Base-by-base conservation (phyloP, 2,888 invertebrate species). In the Patella caerulea region DNA sequence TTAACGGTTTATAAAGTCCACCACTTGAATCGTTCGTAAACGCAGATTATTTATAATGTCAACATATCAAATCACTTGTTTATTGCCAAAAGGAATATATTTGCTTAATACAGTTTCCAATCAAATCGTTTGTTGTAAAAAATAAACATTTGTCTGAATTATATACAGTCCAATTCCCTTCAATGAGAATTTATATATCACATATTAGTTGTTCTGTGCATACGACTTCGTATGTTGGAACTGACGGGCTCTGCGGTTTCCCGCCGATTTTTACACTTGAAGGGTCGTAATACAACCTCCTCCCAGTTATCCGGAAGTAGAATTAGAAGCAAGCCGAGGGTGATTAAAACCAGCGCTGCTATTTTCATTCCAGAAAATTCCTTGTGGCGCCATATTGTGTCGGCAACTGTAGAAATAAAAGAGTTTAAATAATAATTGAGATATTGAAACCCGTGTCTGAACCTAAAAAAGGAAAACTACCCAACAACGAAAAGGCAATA, bases 221-320 rank as follows among this genome's bases (percentile, higher is more conserved):
- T 77, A 34, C 81, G 69, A 17, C 83, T 76, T n/a, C 81, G 69
- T 14, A 80, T 74, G 12, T 79, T 80, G 69, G 75, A 71, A 17
- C 75, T 72, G 12, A 72, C 71, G 34, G 79, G 78, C 19, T 77
- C 75, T 15, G 77, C 72, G 12, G 54, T 54, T 55, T 78, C 75
- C 14, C 74, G 55, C 12, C 54, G 73, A 29, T 75, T 75, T 65
- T 74, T 56, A 75, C 75, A 79, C 11, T 72, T 75, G 55, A 83
- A 71, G 24, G 74, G 74, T 45, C 78, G 75, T 24, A 82, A 76
- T 17, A 83, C 52, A 55, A 74, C 71, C 15, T 77, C 71, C 11
- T 82, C 97, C 98, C 98, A 98, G 93, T 98, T 97, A 92, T 97
- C 96, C 0, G 98, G 98, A 87, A 98, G 96, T 95, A 98, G 96